A percentile compares a stretch with the other conserved stretches of the same genome.
Conservation (phyloP, 1,140 invertebrate species). For the Bombus haemorrhoidalis region DNA sequence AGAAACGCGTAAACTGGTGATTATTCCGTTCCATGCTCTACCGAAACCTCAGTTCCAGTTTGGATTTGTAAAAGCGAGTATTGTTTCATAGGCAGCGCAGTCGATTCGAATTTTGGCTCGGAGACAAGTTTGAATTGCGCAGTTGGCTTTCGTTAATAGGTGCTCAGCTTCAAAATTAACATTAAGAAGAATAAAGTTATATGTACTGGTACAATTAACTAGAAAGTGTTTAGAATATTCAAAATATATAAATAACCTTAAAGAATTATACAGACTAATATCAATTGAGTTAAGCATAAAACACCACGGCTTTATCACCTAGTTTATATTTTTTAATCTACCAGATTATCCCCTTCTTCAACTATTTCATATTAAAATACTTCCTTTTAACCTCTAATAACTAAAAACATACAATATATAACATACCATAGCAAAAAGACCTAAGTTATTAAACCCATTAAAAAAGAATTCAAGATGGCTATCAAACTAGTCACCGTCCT, state of each 20-base stretch:
- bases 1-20: background rate
- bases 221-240: no score
- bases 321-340: no score
- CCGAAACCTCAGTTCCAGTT: background rate
- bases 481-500: background rate
- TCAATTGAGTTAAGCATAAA: no score
- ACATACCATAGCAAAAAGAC: background rate
- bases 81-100: slow-evolving; percentile 8
- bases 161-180: slow-evolving; percentile 33
- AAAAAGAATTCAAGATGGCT: background rate
- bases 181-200: background rate
- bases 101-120: slow-evolving; percentile 13
- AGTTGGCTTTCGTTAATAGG: slow-evolving; percentile 39
- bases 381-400: no score
- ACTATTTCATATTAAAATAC: no score
- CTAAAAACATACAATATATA: background rate
- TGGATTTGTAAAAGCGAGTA: background rate
- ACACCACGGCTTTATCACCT: no score
- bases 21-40: background rate
- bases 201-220: no score
- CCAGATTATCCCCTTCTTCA: no score
- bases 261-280: no score
- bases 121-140: slow-evolving; percentile 20
- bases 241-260: no score
- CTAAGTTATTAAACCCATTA: background rate